Conservation (phyloP, 2,888 invertebrate species). For the Drosophila parthenogenetica region DNA sequence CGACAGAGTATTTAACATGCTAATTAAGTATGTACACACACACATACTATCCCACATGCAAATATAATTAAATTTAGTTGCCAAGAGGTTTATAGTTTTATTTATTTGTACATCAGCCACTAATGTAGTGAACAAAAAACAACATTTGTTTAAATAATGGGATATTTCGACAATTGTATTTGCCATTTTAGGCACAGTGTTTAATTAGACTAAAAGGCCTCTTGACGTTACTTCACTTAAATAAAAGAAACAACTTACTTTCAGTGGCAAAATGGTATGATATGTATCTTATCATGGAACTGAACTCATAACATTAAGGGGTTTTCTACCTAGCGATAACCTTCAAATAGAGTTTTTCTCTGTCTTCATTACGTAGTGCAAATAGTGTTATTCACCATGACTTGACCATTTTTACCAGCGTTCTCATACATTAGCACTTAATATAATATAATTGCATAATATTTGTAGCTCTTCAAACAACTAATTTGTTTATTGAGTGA, state of each 20-base stretch:
- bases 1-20: conserved; percentile 29
- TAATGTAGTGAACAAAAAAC: neutral
- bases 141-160: conserved; percentile 73
- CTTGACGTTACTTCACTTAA: conserved; percentile 14
- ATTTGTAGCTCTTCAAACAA: neutral
- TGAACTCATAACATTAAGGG: conserved; percentile 6
- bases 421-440: neutral
- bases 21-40: conserved; percentile 23
- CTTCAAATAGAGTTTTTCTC: conserved; percentile 26
- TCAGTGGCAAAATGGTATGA: conserved; percentile 15
- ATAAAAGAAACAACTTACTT: conserved; percentile 8
- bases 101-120: conserved; percentile 20
- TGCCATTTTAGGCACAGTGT: conserved; percentile 50
- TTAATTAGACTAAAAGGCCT: conserved; percentile 65
- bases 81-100: conserved; percentile 30
- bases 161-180: conserved; percentile 51
- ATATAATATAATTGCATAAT: conserved; percentile 6
- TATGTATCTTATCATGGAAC: conserved; percentile 57
- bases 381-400: conserved; percentile 51
- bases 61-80: conserved; percentile 20
- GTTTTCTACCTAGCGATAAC: conserved; percentile 26
- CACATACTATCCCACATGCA: neutral
- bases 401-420: neutral
- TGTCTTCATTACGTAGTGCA: conserved; percentile 4
- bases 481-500: too few species aligned